Evolutionary conservation across 2,888 invertebrate species (phyloP), one percentile per base, ranked within the genome.

Genomic region (Acanthosoma haemorrhoidale): DNA sequence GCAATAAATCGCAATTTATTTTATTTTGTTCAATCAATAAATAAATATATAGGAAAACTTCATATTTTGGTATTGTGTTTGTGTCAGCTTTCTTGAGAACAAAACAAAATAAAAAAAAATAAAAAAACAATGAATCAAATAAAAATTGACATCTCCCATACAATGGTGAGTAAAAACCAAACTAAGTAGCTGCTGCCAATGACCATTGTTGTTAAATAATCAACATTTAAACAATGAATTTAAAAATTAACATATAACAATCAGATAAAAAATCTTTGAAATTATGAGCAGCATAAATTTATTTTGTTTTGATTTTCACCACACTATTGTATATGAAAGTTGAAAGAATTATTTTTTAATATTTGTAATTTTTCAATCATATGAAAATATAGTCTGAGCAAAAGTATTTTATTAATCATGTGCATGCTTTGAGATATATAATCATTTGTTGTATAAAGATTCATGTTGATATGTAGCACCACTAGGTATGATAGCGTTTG

Each of bases 1-100:
- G 77, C 73, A 79, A 76, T 78, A 79, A 75, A 73, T 73, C 71
- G 70, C n/a, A 73, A 63, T 73, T 69, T 66, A 70, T 67, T 71
- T 73, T 71, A 73, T 70, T 64, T 51, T n/a, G 63, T 21, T 63
- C 57, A 67, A 51, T 67, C 67, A 67, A 39, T 59, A 59, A 43
- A 67, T 67, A 13, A 67, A 51, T n/a, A n/a, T n/a, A n/a, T n/a
- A n/a, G n/a, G n/a, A 75, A 73, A 74, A 75, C 58, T 71, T 70
- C 61, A 61, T 36, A 61, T 39, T 51, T 51, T 72, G 68, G 70
- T 67, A 68, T 36, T 51, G 67, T 67, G 67, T 67, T 67, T 67
- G 63, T 63, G 63, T 63, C 63, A 38, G 63, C 63, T 63, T 63
- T 63, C 63, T 63, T 63, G 38, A 36, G 25, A 41, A 38, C n/a